These are phyloP conservation scores for Bergia sp. DNA, from an alignment of 92 coral and sea anemone species.

Conservation along the genomic window DNA sequence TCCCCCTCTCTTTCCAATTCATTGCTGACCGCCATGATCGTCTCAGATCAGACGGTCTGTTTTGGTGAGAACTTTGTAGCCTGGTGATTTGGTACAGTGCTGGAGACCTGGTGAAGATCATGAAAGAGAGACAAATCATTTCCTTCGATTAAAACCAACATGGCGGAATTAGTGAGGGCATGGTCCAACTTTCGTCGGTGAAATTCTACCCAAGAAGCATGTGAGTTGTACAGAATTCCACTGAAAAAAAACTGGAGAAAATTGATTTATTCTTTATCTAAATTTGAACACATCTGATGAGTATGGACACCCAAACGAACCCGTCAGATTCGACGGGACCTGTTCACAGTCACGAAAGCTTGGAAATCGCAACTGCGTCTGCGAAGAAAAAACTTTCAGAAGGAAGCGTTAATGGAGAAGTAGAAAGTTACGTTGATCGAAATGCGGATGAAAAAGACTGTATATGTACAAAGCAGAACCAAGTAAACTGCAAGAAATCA, in stretches of 20 bases:
- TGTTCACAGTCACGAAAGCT: not conserved
- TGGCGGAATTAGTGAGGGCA: conserved; percentile 42
- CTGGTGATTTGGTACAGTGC: not conserved
- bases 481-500: conserved; percentile 51
- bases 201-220: not conserved
- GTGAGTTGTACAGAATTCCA: not conserved
- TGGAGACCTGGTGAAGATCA: conserved; percentile 26
- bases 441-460: conserved; percentile 16
- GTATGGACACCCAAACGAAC: conserved; percentile 32
- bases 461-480: conserved; percentile 39
- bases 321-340: conserved; percentile 1
- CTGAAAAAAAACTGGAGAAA: not conserved
- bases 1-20: conserved; percentile 40
- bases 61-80: conserved; percentile 23
- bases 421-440: not conserved
- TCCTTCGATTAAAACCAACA: conserved; percentile 1
- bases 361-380: conserved; percentile 14
- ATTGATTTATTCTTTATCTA: not conserved
- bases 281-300: not conserved
- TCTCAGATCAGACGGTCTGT: conserved; percentile 1
- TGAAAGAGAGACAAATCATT: conserved; percentile 24
- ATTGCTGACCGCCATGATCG: conserved; percentile 34
- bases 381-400: conserved; percentile 31
- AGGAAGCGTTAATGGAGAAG: conserved; percentile 21
- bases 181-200: conserved; percentile 2